Conservation (phyloP, 2,113 vertebrate species). For the Haemorhous mexicanus region DNA sequence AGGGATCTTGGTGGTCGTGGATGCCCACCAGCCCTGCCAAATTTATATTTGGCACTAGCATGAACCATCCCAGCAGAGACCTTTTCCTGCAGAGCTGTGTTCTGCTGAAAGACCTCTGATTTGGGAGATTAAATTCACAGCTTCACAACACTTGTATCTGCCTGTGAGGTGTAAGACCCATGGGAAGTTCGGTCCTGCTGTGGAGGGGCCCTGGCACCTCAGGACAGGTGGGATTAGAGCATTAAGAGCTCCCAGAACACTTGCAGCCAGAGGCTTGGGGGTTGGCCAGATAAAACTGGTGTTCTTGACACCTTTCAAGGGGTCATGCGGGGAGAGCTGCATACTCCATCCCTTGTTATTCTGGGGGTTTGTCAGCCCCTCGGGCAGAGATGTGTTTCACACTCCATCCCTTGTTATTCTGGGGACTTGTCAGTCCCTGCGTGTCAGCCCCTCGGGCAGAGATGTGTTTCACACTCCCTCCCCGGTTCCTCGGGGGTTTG, state of each 20-base stretch:
- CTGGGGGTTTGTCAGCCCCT: background rate
- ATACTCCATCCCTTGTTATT: fast-evolving
- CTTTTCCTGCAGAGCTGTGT: background rate
- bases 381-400: too few relatives aligned
- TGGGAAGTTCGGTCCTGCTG: background rate
- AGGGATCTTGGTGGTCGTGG: fast-evolving
- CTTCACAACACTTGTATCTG: background rate
- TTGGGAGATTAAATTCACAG: background rate
- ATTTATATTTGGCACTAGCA: background rate
- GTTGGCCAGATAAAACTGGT: background rate
- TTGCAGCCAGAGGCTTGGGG: background rate
- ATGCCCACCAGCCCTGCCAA: background rate
- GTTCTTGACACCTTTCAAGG: background rate
- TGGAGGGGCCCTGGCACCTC: background rate
- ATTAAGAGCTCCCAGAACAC: background rate
- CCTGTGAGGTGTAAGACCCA: background rate
- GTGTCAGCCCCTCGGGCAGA: background rate
- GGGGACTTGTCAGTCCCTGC: background rate
- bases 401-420: too few relatives aligned
- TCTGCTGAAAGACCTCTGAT: background rate
- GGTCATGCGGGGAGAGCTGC: background rate
- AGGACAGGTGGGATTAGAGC: background rate
- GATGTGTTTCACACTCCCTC: fast-evolving
- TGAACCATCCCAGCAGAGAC: background rate
- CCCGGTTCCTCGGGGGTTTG: background rate